Conservation (phyloP, 1,140 invertebrate species). For the Drusus annulatus region DNA sequence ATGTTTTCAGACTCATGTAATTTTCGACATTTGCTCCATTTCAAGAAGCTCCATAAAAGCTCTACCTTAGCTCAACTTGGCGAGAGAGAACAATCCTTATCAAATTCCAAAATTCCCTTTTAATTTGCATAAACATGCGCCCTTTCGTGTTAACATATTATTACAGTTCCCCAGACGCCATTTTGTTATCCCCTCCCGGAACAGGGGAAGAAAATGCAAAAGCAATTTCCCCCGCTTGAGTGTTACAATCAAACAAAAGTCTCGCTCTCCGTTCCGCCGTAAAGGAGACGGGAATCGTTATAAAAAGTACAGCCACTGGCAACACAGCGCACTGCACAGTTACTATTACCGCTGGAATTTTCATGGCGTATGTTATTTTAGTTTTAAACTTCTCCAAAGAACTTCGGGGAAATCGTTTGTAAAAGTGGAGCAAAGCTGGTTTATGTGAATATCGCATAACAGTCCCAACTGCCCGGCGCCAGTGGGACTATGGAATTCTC, state of each 20-base stretch:
- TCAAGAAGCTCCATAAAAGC: too few relatives aligned
- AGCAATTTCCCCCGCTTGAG: slow-evolving; percentile 17
- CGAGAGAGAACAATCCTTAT: slow-evolving; percentile 7
- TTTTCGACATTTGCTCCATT: too few relatives aligned
- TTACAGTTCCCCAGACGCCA: slow-evolving; percentile 13
- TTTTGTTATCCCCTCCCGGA: slow-evolving; percentile 1
- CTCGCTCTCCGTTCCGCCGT: background rate
- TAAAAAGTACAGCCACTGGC: slow-evolving; percentile 7
- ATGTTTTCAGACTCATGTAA: too few relatives aligned
- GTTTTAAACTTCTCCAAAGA: too few relatives aligned
- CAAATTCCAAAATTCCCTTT: slow-evolving; percentile 21
- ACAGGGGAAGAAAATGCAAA: background rate
- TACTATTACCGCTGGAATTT: background rate
- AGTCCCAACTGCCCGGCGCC: too few relatives aligned
- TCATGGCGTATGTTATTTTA: background rate
- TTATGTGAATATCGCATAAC: too few relatives aligned
- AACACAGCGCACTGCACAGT: too few relatives aligned
- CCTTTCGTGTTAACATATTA: slow-evolving; percentile 30
- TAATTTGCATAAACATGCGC: slow-evolving; percentile 32
- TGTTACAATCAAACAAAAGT: slow-evolving; percentile 28
- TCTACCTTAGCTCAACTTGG: too few relatives aligned
- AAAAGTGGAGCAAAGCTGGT: too few relatives aligned
- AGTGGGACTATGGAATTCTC: too few relatives aligned
- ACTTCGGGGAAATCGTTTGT: too few relatives aligned
- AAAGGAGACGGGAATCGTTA: background rate